Base-by-base conservation (phyloP, 2,113 vertebrate species). In the Grammomys dolichurus region DNA sequence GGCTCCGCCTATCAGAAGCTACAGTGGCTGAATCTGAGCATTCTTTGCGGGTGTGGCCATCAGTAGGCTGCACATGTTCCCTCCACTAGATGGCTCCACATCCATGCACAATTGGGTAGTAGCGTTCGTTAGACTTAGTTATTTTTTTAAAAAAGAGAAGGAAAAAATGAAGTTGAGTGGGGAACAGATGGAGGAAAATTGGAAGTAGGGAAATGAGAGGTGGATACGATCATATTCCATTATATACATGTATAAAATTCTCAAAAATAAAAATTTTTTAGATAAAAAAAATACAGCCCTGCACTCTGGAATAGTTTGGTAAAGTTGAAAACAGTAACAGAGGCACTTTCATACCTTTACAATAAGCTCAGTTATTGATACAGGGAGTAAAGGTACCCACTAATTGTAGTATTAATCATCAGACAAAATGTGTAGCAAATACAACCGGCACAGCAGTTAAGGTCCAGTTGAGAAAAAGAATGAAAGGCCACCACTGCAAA, bases 361-460 rank as follows among this genome's bases (percentile, higher is more conserved):
- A 72, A 65, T 36, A 70, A 93, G 43, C 51, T 95, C 46, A 43
- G 22, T 13, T 31, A 76, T 22, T 97, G 69, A 85, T 9, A 87
- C n/a, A 51, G 6, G 93, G 16, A 56, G 93, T 78, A 96, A 88
- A 5, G 4, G 65, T 78, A 76, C 31, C 12, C 28, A 95, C 16
- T 73, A 78, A 89, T 65, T 90, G 48, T 72, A 7, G 77, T 40
- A 40, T 73, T 67, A 72, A 85, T 60, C 33, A 51, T 78, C 33
- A 77, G 36, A 91, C 24, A 87, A 93, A 93, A 80, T 31, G 54
- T 93, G 56, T 63, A 91, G 26, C 33, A 70, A 88, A 89, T 56
- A 91, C 40, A 85, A 70, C 26, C 78, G 28, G 48, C 82, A 78
- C 58, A 58, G 56, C 63, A 90, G 4, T 75, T 24, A 84, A 51